phyloP scores from a whole-genome alignment of 1,140 invertebrate genomes.

The Solenopsis invicta region DNA sequence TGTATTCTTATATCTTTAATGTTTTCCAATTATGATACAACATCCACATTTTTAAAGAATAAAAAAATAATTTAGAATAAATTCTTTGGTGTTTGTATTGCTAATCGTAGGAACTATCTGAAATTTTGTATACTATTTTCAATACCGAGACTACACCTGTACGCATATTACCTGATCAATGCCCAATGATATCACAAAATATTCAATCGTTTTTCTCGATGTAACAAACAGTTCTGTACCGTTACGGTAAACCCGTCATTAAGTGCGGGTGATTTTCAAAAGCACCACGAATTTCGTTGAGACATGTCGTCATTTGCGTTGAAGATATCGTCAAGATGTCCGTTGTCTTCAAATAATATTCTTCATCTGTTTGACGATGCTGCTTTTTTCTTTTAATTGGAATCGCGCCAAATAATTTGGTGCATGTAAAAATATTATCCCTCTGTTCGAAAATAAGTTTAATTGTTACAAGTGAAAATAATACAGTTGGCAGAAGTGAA shows the following conservation, averaged over 20 bases:
- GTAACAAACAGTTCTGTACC: background rate
- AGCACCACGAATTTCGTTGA: constrained; percentile 50
- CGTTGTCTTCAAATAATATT: background rate
- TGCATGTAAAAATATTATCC: too few species aligned
- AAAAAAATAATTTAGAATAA: background rate
- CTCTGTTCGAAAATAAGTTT: too few species aligned
- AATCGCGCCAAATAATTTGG: background rate
- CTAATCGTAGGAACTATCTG: background rate
- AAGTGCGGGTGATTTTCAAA: constrained; percentile 2
- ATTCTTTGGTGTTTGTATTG: background rate
- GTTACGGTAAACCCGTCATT: constrained; percentile 21
- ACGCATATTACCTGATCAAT: background rate
- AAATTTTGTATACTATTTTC: background rate
- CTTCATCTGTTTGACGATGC: constrained; percentile 38
- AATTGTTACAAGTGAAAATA: too few species aligned
- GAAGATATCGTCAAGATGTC: constrained; percentile 40
- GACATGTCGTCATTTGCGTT: background rate
- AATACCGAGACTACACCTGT: background rate
- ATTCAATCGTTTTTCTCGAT: background rate
- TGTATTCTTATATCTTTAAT: background rate
- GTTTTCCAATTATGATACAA: background rate
- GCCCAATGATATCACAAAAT: background rate
- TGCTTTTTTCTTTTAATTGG: constrained; percentile 24
- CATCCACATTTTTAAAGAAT: background rate
- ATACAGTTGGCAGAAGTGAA: too few species aligned